These are phyloP conservation scores for Halcyon malimbica DNA, from an alignment of 2,113 vertebrate genomes.

Conservation along the genomic window DNA sequence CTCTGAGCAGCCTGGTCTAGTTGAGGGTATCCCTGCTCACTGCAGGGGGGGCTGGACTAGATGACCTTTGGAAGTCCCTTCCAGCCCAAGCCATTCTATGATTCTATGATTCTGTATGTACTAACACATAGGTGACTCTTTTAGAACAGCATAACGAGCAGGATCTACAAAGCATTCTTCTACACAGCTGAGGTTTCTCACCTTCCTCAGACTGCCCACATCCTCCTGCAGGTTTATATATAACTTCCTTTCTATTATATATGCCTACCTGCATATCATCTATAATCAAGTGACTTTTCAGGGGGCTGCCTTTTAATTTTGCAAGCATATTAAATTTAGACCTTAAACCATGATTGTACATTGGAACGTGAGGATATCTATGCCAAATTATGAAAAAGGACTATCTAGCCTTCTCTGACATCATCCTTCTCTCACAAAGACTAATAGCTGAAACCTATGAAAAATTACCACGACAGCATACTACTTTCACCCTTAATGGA, in stretches of 20 bases:
- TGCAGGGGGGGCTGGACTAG: too few species aligned
- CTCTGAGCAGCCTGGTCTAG: too few species aligned
- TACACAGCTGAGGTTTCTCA: not conserved
- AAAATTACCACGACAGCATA: not conserved
- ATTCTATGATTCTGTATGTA: too few species aligned
- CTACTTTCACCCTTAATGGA: not conserved
- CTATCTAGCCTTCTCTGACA: not conserved
- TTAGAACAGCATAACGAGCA: rapidly evolving
- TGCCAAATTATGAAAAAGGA: rapidly evolving
- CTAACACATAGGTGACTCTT: not conserved
- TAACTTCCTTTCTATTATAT: not conserved
- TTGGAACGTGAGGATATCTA: not conserved
- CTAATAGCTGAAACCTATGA: not conserved
- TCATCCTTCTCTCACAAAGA: not conserved
- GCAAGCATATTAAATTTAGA: not conserved
- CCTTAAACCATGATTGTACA: not conserved
- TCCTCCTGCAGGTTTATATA: not conserved
- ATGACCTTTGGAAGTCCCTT: too few species aligned
- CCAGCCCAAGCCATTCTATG: too few species aligned
- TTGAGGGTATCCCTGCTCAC: too few species aligned
- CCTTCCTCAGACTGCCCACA: not conserved
- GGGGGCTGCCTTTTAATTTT: not conserved
- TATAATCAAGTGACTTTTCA: not conserved
- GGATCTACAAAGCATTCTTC: not conserved
- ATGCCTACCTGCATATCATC: not conserved